Evolutionary conservation across 2,113 vertebrate genomes (phyloP).

Genomic region (Piprites chloris): DNA sequence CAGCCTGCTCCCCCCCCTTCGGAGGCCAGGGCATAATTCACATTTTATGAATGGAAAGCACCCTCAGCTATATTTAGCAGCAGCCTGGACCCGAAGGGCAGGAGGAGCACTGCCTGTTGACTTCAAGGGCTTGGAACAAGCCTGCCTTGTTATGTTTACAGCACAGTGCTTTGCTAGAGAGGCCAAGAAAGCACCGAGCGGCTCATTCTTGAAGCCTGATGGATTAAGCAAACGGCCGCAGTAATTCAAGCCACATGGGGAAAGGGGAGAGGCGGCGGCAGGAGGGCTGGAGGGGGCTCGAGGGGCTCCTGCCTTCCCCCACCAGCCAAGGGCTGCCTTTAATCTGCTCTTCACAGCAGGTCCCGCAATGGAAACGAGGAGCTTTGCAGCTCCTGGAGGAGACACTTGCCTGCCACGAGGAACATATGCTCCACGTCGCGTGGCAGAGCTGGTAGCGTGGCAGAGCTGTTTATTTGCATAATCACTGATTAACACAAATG

Average conservation of each 20-base stretch:
- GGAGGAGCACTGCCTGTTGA: background rate
- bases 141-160: slow-evolving; percentile 30
- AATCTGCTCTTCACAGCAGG: background rate
- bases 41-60: slow-evolving; percentile 43
- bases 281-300: background rate
- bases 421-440: background rate
- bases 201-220: background rate
- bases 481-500: background rate
- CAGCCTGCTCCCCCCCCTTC: background rate
- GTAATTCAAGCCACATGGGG: slow-evolving; percentile 45
- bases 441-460: background rate
- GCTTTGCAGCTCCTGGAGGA: background rate
- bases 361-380: background rate
- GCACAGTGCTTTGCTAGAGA: background rate
- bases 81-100: background rate
- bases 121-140: slow-evolving; percentile 38
- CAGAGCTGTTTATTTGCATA: slow-evolving; percentile 30
- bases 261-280: background rate
- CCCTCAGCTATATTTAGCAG: slow-evolving; percentile 9
- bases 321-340: background rate
- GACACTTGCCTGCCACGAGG: background rate
- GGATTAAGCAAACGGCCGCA: slow-evolving; percentile 25
- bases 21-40: background rate
- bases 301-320: background rate
- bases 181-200: background rate